Conservation (phyloP, 2,797 vertebrate species). For the Manis javanica region DNA sequence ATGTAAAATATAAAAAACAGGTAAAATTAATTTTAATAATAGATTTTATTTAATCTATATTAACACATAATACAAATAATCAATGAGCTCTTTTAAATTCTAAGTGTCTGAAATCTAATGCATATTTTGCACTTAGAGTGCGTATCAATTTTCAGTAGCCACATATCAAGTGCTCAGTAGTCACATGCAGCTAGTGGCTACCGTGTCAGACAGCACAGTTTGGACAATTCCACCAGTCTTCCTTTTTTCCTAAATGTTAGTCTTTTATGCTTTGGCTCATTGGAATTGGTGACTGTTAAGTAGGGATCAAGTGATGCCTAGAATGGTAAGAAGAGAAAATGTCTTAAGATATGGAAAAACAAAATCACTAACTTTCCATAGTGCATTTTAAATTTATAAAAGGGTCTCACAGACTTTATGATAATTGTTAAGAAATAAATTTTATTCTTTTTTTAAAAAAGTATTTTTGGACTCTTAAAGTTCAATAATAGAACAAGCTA, state of each 20-base stretch:
- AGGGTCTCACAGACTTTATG: not conserved
- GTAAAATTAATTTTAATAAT: conserved; percentile 7
- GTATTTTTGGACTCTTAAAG: conserved; percentile 4
- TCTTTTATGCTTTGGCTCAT: not conserved
- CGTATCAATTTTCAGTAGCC: not conserved
- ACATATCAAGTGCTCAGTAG: not conserved
- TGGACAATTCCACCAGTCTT: not conserved
- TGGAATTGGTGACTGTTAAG: not conserved
- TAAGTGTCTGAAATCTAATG: not conserved
- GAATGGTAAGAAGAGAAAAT: not conserved
- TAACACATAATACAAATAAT: not conserved
- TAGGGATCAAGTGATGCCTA: not conserved
- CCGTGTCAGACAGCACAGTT: not conserved
- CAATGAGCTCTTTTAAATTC: not conserved
- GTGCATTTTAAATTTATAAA: not conserved
- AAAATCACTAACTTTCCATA: not conserved
- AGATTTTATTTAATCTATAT: not conserved
- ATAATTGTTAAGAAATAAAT: not conserved
- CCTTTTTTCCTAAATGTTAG: not conserved
- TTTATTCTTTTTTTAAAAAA: not conserved
- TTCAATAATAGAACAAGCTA: not conserved
- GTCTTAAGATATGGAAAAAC: not conserved
- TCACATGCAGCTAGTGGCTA: not conserved
- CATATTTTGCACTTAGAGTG: not conserved
- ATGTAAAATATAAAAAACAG: not conserved